Evolutionary conservation across 2,797 vertebrate genomes (phyloP), one percentile per base, ranked within the genome.

Genomic region (Adrianichthys oophorus): DNA sequence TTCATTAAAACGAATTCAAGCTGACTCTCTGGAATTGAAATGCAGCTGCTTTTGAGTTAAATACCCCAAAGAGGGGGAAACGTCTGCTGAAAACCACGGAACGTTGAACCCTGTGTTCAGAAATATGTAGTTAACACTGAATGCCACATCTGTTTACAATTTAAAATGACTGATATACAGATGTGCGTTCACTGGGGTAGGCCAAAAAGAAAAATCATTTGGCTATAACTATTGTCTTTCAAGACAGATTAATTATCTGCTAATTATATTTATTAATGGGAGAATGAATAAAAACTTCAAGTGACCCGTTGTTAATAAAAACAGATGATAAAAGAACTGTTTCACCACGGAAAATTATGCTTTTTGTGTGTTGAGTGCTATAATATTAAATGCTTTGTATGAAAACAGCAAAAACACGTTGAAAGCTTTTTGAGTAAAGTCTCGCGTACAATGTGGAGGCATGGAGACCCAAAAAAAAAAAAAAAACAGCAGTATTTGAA

Each of bases 71-170:
- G 64, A 65, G 17, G 21, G 21, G 44, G 46, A 48, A 62, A 75
- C 65, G 71, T 83, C 55, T 77, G 70, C 72, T 66, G 59, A 75
- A 78, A 71, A 51, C 49, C 49, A 54, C 55, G 64, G 51, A 72
- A 74, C 65, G 47, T 37, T 42, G 4, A 60, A 74, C 15, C 19
- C 49, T 19, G 19, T 48, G 18, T 59, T 68, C 19, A 37, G 59
- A 72, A 82, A 68, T 47, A 56, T 63, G 46, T 67, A 77, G 79
- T 77, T 79, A 70, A 79, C 19, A 46, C 26, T 63, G 68, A 80
- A 72, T 18, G n/a, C 64, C 60, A 58, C 84, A 87, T 84, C 78
- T 87, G 88, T 81, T 84, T 74, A 84, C 57, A 79, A 85, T 87
- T 85, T 57, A 65, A 72, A 64, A 60, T 40, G 60, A 74, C 59